Conservation (phyloP, 2,113 vertebrate species). For the Zootoca vivipara region DNA sequence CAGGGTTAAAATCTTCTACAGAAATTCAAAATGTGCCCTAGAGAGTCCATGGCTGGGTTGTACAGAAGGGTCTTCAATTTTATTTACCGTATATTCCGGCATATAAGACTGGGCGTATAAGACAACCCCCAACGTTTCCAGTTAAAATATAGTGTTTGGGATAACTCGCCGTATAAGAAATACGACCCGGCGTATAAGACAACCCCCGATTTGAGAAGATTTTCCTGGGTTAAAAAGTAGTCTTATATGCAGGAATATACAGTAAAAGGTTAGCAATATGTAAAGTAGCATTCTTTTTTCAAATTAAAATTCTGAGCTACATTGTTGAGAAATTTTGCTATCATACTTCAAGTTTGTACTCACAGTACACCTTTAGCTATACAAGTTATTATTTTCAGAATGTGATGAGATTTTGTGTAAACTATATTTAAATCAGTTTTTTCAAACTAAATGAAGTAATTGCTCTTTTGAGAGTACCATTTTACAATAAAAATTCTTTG, state of each 20-base stretch:
- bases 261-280: not conserved
- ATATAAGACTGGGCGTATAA: no score
- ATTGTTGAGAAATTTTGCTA: not conserved
- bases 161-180: no score
- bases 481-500: conserved; percentile 3
- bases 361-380: not conserved
- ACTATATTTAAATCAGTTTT: not conserved
- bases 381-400: not conserved
- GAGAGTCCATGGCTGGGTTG: not conserved
- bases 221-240: no score
- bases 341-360: not conserved
- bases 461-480: fast-evolving
- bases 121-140: no score
- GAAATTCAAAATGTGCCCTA: not conserved
- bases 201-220: no score
- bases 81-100: no score
- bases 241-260: no score
- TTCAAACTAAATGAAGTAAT: not conserved
- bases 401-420: not conserved
- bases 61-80: not conserved
- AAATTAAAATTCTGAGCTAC: not conserved
- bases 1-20: not conserved
- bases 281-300: not conserved
- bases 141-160: no score
- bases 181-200: no score